Base-by-base conservation (phyloP, 2,888 invertebrate species). In the Lasioglossum oenotherae region DNA sequence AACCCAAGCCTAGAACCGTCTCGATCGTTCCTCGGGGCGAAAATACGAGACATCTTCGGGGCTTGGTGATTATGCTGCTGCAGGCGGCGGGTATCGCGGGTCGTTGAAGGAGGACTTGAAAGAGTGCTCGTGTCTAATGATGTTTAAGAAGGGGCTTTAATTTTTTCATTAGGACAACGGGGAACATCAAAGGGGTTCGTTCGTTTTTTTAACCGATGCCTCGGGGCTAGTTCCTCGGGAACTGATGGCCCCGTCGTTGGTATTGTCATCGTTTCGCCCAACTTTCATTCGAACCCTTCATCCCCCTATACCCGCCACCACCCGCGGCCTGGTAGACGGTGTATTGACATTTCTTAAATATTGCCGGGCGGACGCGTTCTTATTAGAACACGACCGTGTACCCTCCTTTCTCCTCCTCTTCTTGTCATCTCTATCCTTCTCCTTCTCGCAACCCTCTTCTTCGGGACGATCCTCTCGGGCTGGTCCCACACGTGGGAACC, bases 81-180 rank as follows among this genome's bases (percentile, higher is more conserved):
- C 84, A 74, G 89, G 89, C 90, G 31, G 64, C 64, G 14, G 64
- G 67, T 64, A 74, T 82, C 80, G 83, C 60, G 69, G 85, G 64
- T 87, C 86, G 86, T 83, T 81, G 89, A 77, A 87, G 86, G 89
- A 92, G 86, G 90, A 92, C 91, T 92, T 92, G 87, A 93, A 93
- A 93, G 93, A 93, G 92, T 92, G 91, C 92, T 92, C 92, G 93
- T 92, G 93, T 94, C 93, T 95, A 94, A 95, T 94, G 94, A 95
- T 95, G 94, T 95, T 95, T 95, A 94, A 95, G 94, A 92, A 94
- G 93, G 93, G 94, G 93, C 94, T 95, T 95, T 94, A 95, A 95
- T 95, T 95, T 95, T 95, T 95, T 95, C 95, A 95, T 95, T 95
- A 94, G 94, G 92, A 93, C 92, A 92, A 91, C 93, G 92, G 90